Percentiles rank a stretch among this genome's conserved stretches.
These are phyloP conservation scores for Lutraria rhynchaena DNA, from an alignment of 1,140 invertebrate genomes.

Conservation along the genomic window DNA sequence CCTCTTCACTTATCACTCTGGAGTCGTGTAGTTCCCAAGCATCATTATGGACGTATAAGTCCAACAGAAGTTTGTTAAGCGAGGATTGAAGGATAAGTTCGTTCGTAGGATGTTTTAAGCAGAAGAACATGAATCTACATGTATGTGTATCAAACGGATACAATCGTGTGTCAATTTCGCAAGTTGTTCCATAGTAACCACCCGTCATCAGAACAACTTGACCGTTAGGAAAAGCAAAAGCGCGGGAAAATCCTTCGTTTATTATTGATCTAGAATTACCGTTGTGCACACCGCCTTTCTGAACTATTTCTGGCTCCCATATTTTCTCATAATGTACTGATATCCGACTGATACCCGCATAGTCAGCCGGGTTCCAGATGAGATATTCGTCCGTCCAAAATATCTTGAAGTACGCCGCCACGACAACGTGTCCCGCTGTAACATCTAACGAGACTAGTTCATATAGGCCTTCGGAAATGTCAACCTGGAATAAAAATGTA, in stretches of 20 bases:
- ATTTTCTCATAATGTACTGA: neutral
- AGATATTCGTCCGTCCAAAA: slow-evolving; percentile 67
- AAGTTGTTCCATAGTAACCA: neutral
- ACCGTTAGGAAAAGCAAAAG: neutral
- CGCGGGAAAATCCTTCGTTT: neutral
- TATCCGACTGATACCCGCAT: slow-evolving; percentile 63
- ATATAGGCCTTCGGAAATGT: neutral
- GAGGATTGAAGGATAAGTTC: neutral
- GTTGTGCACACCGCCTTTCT: neutral
- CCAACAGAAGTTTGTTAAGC: neutral
- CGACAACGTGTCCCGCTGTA: neutral
- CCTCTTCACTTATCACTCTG: no score
- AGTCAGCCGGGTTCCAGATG: slow-evolving; percentile 61
- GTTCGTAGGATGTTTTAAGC: neutral
- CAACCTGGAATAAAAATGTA: neutral
- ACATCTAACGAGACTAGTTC: neutral
- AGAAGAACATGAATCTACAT: neutral
- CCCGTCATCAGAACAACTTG: neutral
- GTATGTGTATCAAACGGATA: slow-evolving; percentile 2
- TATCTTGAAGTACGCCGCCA: neutral
- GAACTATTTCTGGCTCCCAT: neutral
- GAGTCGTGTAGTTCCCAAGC: neutral
- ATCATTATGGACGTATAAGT: neutral
- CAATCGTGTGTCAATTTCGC: slow-evolving; percentile 4
- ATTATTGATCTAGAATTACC: neutral